Percentiles rank a stretch among this genome's conserved stretches.
These are phyloP conservation scores for Stratiomys singularior DNA, from an alignment of 2,888 invertebrate species.

Conservation along the genomic window DNA sequence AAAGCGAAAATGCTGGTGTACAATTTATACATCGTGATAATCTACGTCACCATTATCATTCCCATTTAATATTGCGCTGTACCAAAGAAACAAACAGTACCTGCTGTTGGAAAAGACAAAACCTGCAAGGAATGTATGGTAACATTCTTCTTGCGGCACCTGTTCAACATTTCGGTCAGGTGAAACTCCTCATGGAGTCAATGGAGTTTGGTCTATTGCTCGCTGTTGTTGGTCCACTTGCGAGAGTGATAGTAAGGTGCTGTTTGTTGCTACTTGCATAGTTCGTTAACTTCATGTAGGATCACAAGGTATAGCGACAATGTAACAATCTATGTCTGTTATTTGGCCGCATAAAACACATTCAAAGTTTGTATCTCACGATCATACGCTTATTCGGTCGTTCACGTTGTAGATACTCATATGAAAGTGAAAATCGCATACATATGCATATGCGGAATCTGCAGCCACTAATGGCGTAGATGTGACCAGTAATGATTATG, in stretches of 20 bases:
- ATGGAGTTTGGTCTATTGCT: neutral
- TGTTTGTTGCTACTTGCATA: constrained; percentile 13
- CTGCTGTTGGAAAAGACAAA: neutral
- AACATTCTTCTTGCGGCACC: constrained; percentile 35
- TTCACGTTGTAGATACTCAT: neutral
- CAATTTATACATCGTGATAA: neutral
- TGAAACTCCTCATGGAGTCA: constrained; percentile 37
- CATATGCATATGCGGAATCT: neutral
- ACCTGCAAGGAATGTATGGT: constrained; percentile 5
- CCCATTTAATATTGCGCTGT: neutral
- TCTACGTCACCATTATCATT: neutral
- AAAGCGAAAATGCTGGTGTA: constrained; percentile 13
- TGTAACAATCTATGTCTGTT: neutral
- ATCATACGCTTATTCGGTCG: neutral
- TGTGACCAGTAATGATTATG: neutral
- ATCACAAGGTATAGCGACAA: neutral
- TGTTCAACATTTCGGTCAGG: constrained; percentile 42
- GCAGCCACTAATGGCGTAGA: neutral
- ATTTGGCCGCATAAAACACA: constrained; percentile 24
- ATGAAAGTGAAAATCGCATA: constrained; percentile 7
- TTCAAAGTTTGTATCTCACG: neutral
- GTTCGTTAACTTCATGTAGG: constrained; percentile 25
- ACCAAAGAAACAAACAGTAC: neutral
- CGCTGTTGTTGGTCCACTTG: neutral
- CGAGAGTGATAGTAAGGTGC: constrained; percentile 6